These are phyloP conservation scores for Paedocypris micromegethes DNA, from an alignment of 2,797 vertebrate species.

Conservation along the genomic window DNA sequence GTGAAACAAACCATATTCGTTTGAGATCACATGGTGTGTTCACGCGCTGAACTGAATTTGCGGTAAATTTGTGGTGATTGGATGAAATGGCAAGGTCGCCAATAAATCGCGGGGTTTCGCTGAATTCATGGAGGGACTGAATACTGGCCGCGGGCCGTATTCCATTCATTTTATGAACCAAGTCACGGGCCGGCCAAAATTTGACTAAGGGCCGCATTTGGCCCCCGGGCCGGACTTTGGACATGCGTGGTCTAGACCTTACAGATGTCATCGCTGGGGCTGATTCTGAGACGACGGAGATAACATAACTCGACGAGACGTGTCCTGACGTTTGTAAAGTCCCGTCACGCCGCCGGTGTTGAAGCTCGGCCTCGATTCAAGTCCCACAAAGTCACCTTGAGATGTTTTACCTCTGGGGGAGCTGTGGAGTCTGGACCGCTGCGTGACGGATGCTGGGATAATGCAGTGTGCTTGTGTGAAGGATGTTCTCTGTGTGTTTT, in stretches of 20 bases:
- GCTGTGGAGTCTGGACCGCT: conserved; percentile 1
- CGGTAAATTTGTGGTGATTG: too few relatives aligned
- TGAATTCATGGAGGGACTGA: too few relatives aligned
- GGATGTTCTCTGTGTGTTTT: conserved; percentile 7
- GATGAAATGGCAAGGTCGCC: too few relatives aligned
- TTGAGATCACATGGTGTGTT: too few relatives aligned
- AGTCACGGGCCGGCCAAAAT: too few relatives aligned
- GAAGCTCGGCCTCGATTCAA: conserved; percentile 22
- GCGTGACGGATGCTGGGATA: conserved; percentile 17
- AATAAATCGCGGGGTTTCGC: too few relatives aligned
- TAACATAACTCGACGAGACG: conserved; percentile 2
- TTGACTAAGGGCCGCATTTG: too few relatives aligned
- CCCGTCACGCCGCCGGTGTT: conserved; percentile 26
- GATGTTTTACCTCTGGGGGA: conserved; percentile 21
- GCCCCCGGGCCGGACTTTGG: too few relatives aligned
- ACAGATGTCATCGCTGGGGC: conserved; percentile 9
- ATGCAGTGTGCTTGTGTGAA: conserved; percentile 6
- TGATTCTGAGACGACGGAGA: conserved; percentile 2
- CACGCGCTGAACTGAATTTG: too few relatives aligned
- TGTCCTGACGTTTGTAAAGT: conserved; percentile 3
- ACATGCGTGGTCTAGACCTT: background rate
- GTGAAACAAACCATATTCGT: too few relatives aligned
- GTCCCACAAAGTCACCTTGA: conserved; percentile 33
- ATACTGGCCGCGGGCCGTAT: too few relatives aligned
- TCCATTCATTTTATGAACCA: too few relatives aligned